Conservation (phyloP, 2,113 vertebrate genomes). For the Spermophilus dauricus region DNA sequence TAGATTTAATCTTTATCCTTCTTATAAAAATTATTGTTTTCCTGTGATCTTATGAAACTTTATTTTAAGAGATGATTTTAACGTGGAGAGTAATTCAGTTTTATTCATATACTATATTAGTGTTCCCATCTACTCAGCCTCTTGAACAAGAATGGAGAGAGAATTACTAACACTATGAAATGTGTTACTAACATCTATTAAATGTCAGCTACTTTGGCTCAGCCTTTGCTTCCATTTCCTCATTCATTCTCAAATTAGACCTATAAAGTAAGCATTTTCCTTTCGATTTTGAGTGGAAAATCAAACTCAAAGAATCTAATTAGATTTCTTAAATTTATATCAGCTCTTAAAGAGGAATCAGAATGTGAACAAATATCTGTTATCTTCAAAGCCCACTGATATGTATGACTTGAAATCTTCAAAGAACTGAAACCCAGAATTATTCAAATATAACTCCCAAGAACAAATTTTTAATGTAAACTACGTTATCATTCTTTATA, state of each 20-base stretch:
- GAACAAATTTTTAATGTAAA: background rate
- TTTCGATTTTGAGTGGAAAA: constrained; percentile 2
- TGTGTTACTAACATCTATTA: background rate
- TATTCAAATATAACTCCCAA: background rate
- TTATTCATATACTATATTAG: background rate
- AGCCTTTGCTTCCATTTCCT: background rate
- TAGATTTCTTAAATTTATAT: background rate
- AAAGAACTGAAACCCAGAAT: background rate
- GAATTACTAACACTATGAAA: background rate
- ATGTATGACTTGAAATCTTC: background rate
- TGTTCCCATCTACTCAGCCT: background rate
- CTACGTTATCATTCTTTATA: background rate
- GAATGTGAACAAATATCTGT: background rate
- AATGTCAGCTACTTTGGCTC: background rate
- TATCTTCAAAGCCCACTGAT: background rate
- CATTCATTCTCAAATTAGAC: background rate
- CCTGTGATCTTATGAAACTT: background rate
- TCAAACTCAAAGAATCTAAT: background rate
- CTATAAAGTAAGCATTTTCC: background rate
- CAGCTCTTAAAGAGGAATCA: background rate
- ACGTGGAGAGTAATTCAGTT: background rate
- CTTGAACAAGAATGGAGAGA: background rate
- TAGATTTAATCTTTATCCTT: background rate
- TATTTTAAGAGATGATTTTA: background rate
- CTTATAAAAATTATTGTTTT: background rate